Base-by-base conservation (phyloP, 2,797 vertebrate species). In the Miichthys miiuy region DNA sequence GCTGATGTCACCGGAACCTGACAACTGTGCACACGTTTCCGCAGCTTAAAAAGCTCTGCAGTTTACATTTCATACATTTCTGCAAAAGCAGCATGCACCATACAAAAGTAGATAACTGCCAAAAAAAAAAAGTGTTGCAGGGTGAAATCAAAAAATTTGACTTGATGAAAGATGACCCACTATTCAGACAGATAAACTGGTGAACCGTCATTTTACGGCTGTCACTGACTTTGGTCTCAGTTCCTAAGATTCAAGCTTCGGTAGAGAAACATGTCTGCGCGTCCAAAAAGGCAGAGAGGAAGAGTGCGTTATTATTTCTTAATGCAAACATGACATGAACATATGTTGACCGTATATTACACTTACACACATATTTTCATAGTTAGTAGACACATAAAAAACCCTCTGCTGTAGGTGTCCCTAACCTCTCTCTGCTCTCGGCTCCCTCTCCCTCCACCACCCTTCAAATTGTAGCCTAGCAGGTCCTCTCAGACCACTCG, bases 401-500 rank as follows among this genome's bases (percentile, higher is more conserved):
- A 11, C 25, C 2, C 30, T 70, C n/a, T 73, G 23, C 21, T 57
- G 50, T 34, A 23, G 17, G 20, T 61, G 66, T 79, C 30, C 46
- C 69, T 51, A 64, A 60, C 60, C 64, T 62, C 73, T 57, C 41
- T 44, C 61, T 42, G 9, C 27, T 44, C 20, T 8, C 57, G 30
- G 25, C 16, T 65, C 61, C 56, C 64, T 50, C 68, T 30, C 50
- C 64, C 68, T 30, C 50, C 64, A 27, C 21, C 68, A 30, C 54
- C 67, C 61, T 52, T 64, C 44, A 85, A 66, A 50, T 44, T 87
- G 83, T 52, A 77, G 63, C 55, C 75, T 63, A 21, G 68, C 75
- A 68, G 66, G 57, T 79, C 67, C 72, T 70, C 60, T 79, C 79
- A 47, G 66, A 87, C 72, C 79, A 54, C 87, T 87, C 79, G 84